phyloP scores from a whole-genome alignment of 2,797 vertebrate species.

The Poeciliopsis gracilis region DNA sequence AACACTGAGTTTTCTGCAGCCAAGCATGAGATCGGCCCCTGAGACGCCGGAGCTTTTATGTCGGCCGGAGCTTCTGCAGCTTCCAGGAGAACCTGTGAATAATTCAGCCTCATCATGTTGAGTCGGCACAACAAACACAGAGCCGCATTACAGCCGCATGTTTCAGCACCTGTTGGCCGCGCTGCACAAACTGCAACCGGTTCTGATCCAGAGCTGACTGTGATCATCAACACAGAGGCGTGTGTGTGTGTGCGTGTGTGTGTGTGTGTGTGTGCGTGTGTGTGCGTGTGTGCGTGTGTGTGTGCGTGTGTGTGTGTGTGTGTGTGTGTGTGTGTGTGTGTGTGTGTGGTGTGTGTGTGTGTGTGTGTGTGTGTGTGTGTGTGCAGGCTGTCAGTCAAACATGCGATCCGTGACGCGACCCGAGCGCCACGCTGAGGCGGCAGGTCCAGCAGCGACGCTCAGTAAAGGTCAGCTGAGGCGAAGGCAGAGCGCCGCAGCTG shows the following conservation, averaged over 20 bases:
- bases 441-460: constrained; percentile 27
- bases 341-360: background rate
- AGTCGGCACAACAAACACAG: constrained; percentile 44
- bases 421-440: constrained; percentile 39
- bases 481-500: background rate
- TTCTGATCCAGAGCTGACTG: background rate
- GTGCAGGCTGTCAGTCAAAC: constrained; percentile 29
- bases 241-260: background rate
- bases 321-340: background rate
- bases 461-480: constrained; percentile 55
- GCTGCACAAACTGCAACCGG: background rate
- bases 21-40: constrained; percentile 62
- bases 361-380: too few relatives aligned
- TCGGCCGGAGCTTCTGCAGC: constrained; percentile 52
- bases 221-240: background rate
- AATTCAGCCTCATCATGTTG: constrained; percentile 46
- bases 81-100: constrained; percentile 45
- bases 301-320: too few relatives aligned
- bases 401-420: constrained; percentile 16
- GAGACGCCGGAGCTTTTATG: constrained; percentile 71
- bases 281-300: background rate
- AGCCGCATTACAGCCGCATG: constrained; percentile 11
- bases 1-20: constrained; percentile 58
- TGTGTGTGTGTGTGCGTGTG: background rate
- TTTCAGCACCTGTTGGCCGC: constrained; percentile 27